phyloP scores from a whole-genome alignment of 2,113 vertebrate genomes.

The Nycticebus coucang region DNA sequence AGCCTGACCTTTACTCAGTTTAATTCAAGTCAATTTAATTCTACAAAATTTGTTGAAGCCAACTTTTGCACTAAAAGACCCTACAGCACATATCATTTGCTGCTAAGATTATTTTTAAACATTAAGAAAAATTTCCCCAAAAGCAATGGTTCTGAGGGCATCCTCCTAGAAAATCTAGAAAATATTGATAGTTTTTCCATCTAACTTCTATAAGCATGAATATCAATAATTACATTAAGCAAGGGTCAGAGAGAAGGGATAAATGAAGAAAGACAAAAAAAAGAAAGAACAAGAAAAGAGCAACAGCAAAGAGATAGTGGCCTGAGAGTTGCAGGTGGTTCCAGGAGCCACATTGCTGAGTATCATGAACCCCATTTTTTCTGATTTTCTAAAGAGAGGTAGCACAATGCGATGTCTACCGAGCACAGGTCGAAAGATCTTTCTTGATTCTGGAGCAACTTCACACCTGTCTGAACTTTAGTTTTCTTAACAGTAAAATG shows the following conservation, averaged over 20 bases:
- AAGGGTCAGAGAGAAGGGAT: not conserved
- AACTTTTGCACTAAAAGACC: slow-evolving; percentile 15
- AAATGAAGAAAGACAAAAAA: not conserved
- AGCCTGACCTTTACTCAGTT: slow-evolving; percentile 52
- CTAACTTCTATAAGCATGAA: not conserved
- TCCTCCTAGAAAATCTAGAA: not conserved
- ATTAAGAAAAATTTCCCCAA: not conserved
- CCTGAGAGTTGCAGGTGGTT: not conserved
- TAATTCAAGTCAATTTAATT: slow-evolving; percentile 42
- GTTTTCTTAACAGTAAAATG: not conserved
- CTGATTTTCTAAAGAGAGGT: not conserved
- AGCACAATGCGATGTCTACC: not conserved
- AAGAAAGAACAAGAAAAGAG: not conserved
- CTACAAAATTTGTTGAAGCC: slow-evolving; percentile 20
- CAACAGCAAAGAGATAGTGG: not conserved
- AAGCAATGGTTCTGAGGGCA: not conserved
- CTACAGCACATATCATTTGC: not conserved
- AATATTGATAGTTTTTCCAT: not conserved
- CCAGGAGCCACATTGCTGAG: not conserved
- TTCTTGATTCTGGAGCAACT: not conserved
- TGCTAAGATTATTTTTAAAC: not conserved
- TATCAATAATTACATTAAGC: not conserved
- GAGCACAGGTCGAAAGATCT: not conserved
- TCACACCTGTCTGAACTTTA: not conserved
- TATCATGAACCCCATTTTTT: not conserved